A percentile compares a stretch with the other conserved stretches of the same genome.
Evolutionary conservation across 2,113 vertebrate species (phyloP).

Genomic region (Crotalus tigris): DNA sequence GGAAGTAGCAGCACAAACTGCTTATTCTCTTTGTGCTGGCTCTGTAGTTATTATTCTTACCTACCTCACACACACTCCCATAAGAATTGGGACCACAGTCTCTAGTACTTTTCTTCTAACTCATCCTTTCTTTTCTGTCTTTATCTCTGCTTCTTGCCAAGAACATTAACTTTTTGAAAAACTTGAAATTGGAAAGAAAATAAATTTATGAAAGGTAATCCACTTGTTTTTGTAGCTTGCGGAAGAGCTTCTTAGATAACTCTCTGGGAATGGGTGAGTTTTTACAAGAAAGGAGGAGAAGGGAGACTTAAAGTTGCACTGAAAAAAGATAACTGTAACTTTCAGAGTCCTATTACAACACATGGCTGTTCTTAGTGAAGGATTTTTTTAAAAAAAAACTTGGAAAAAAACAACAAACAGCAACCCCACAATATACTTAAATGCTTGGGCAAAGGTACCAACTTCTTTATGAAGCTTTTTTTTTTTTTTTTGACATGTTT

Average conservation of each 20-base stretch:
- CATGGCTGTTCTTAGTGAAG: background rate
- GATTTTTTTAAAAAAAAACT: background rate
- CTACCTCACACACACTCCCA: background rate
- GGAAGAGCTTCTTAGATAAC: background rate
- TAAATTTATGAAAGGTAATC: background rate
- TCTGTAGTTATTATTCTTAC: background rate
- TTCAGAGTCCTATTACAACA: background rate
- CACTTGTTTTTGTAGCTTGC: background rate
- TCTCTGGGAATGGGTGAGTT: background rate
- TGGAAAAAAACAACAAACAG: too few relatives aligned
- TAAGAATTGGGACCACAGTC: background rate
- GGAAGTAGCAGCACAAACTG: background rate
- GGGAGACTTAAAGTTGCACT: background rate
- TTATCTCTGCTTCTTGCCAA: background rate
- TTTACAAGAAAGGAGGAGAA: background rate
- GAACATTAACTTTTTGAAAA: background rate
- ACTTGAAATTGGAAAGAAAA: background rate
- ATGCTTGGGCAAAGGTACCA: conserved; percentile 14
- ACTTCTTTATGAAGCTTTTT: conserved; percentile 16
- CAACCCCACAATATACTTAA: background rate
- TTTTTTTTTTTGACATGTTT: conserved; percentile 56
- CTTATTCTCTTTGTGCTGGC: background rate
- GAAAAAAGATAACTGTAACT: background rate
- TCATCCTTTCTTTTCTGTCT: background rate
- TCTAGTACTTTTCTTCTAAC: background rate